Percentiles rank a stretch among this genome's conserved stretches.
phyloP scores from a whole-genome alignment of 2,113 vertebrate genomes.

The Labrus mixtus region DNA sequence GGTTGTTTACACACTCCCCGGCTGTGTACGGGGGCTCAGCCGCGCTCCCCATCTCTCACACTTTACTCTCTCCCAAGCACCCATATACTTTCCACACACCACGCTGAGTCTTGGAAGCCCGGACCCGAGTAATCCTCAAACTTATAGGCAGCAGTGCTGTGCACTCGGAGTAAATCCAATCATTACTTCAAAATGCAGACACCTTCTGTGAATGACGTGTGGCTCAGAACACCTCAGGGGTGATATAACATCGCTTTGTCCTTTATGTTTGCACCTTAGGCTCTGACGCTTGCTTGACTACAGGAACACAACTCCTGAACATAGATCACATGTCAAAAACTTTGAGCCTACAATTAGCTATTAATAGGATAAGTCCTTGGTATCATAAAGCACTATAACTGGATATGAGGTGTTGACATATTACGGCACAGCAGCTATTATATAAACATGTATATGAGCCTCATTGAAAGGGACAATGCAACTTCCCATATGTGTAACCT shows the following conservation, averaged over 20 bases:
- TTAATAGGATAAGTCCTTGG: background rate
- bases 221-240: constrained; percentile 56
- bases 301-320: constrained; percentile 1
- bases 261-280: constrained; percentile 18
- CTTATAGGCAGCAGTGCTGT: constrained; percentile 63
- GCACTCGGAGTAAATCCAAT: constrained; percentile 61
- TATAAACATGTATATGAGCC: background rate
- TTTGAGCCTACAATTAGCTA: background rate
- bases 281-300: background rate
- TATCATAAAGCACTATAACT: background rate
- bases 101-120: constrained; percentile 49
- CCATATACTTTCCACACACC: constrained; percentile 56
- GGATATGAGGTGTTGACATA: background rate
- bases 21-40: constrained; percentile 49
- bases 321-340: background rate
- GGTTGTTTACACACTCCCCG: constrained; percentile 73
- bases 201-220: constrained; percentile 58
- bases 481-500: no score
- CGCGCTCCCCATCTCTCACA: constrained; percentile 59
- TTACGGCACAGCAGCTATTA: background rate
- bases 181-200: constrained; percentile 61
- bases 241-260: constrained; percentile 19
- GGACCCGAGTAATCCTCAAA: constrained; percentile 71
- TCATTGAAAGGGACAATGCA: no score
- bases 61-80: constrained; percentile 52